Evolutionary conservation across 2,888 invertebrate genomes (phyloP).

Genomic region (Pasiphila rectangulata): DNA sequence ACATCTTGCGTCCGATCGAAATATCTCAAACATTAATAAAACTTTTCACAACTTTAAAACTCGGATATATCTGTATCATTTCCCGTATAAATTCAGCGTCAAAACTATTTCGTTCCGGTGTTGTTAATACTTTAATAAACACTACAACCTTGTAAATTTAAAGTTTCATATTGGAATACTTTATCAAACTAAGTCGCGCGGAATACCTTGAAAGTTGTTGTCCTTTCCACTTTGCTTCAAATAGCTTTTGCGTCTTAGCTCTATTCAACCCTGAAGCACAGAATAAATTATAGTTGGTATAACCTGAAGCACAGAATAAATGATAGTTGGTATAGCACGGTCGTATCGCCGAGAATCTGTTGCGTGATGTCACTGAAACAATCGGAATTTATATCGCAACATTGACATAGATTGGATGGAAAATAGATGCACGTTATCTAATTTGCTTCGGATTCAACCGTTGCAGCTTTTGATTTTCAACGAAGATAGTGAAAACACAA

Average conservation of each 20-base stretch:
- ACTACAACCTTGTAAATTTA: neutral
- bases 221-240: constrained; percentile 20
- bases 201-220: constrained; percentile 6
- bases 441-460: constrained; percentile 14
- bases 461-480: constrained; percentile 17
- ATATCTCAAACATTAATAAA: no score
- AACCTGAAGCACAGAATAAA: constrained; percentile 28
- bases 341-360: constrained; percentile 31
- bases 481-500: constrained; percentile 15
- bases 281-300: no score
- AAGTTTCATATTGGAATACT: neutral
- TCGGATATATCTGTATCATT: no score
- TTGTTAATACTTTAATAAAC: neutral
- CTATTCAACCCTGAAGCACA: constrained; percentile 20
- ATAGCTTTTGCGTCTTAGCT: constrained; percentile 21
- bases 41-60: no score
- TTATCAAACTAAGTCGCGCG: neutral
- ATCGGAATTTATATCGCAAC: constrained; percentile 24
- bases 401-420: constrained; percentile 22
- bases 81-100: no score
- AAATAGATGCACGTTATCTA: constrained; percentile 31
- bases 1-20: no score
- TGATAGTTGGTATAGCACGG: no score
- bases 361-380: constrained; percentile 30
- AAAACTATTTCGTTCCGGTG: neutral